Evolutionary conservation across 1,140 invertebrate genomes (phyloP).

Genomic region (Rhizoglyphus robini): DNA sequence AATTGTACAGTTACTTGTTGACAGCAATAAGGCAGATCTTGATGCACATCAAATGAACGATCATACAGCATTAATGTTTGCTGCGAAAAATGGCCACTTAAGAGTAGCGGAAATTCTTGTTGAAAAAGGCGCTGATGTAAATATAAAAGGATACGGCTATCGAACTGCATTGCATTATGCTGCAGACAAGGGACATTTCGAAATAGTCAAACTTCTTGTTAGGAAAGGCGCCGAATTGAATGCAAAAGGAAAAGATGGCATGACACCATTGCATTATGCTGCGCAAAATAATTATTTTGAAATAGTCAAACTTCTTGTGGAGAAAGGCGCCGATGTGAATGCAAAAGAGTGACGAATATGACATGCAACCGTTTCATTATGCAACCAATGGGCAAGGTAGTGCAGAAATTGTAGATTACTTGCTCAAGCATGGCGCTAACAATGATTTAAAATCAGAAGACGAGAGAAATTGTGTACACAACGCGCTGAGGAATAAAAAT

Average conservation of each 20-base stretch:
- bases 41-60: constrained; percentile 97
- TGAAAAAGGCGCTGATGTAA: constrained; percentile 85
- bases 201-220: constrained; percentile 70
- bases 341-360: no score
- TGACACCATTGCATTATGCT: constrained; percentile 94
- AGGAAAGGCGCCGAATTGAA: constrained; percentile 73
- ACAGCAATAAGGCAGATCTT: constrained; percentile 86
- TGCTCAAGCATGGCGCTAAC: no score
- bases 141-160: constrained; percentile 83
- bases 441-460: no score
- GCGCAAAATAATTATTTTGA: constrained; percentile 92
- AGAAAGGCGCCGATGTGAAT: constrained; percentile 78
- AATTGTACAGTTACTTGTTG: constrained; percentile 85
- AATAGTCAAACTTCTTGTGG: constrained; percentile 70
- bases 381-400: no score
- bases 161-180: constrained; percentile 97
- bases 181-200: constrained; percentile 87
- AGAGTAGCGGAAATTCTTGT: constrained; percentile 95
- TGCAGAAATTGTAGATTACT: no score
- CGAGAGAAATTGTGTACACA: no score
- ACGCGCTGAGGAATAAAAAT: no score
- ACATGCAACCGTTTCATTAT: no score
- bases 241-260: constrained; percentile 70
- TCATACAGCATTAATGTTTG: constrained; percentile 88
- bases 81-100: constrained; percentile 90